Percentiles rank a stretch among this genome's conserved stretches.
Evolutionary conservation across 1,140 invertebrate genomes (phyloP).

Genomic region (Drosophila kepulauana): DNA sequence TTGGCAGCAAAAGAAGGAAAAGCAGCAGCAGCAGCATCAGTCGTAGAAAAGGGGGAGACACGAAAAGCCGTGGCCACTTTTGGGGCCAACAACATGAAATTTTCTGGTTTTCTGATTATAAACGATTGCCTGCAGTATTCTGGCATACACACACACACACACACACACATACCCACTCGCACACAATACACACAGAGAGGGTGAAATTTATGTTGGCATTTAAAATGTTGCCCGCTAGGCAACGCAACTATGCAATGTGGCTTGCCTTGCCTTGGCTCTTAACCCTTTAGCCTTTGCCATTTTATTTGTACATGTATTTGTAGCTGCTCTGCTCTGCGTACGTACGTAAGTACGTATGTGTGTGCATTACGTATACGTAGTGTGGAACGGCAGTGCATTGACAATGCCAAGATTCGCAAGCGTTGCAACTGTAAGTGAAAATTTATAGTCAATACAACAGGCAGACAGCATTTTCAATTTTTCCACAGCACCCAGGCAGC

Average conservation of each 20-base stretch:
- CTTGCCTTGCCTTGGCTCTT: slow-evolving; percentile 18
- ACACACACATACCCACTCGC: background rate
- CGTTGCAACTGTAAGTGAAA: slow-evolving; percentile 62
- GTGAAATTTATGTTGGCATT: slow-evolving; percentile 58
- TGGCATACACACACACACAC: slow-evolving; percentile 24
- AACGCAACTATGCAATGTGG: slow-evolving; percentile 35
- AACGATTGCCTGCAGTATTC: slow-evolving; percentile 74
- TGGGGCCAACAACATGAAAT: slow-evolving; percentile 67
- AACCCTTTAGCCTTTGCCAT: slow-evolving; percentile 40
- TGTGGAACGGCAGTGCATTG: slow-evolving; percentile 34
- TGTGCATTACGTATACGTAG: slow-evolving; percentile 44
- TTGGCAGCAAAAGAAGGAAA: background rate
- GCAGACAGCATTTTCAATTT: slow-evolving; percentile 50
- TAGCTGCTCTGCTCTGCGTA: background rate
- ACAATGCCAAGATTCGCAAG: slow-evolving; percentile 51
- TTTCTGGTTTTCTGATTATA: slow-evolving; percentile 81
- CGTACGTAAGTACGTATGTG: slow-evolving; percentile 28
- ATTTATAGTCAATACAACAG: slow-evolving; percentile 71
- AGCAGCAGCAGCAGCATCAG: too few relatives aligned
- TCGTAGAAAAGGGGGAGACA: slow-evolving; percentile 2
- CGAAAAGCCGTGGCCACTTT: slow-evolving; percentile 51
- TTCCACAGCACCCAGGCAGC: slow-evolving; percentile 5
- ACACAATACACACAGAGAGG: slow-evolving; percentile 6
- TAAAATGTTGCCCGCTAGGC: slow-evolving; percentile 52
- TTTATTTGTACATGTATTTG: slow-evolving; percentile 50